Base-by-base conservation (phyloP, 2,797 vertebrate species). In the Centroberyx gerrardi region DNA sequence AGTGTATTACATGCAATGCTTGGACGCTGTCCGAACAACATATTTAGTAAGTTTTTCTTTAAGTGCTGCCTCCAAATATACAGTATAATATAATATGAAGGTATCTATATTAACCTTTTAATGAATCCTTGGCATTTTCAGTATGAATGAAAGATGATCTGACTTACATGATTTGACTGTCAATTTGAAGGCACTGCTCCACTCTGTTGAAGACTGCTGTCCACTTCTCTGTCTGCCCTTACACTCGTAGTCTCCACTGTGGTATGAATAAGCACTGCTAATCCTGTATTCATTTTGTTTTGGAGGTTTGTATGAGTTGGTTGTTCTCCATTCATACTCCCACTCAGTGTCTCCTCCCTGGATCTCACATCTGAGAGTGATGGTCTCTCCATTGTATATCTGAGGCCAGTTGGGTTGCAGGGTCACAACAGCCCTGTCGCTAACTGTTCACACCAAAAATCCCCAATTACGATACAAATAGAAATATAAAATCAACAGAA, bases 291-390 rank as follows among this genome's bases (percentile, higher is more conserved):
- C 29, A 9, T 62, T 18, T 28, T 17, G 31, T 36, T 3, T 73
- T 56, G 27, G 3, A 63, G 10, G 15, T 15, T 3, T 1, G 0
- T 3, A 0, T 5, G 9, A 18, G 6, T 1, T 27, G 15, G n/a
- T 38, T 0, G 59, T 52, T 10, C 0, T 14, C 83, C 88, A 91
- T 18, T 72, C 56, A 36, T 87, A 90, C 0, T 36, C n/a, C 85
- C 85, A 86, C 42, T 75, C n/a, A 4, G 54, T 38, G 62, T 70
- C 61, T 36, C 17, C 58, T 28, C 29, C 55, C 22, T 63, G 4
- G 3, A 86, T 76, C 7, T 70, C 46, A 80, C 87, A 90, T 22
- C 7, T 75, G 2, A 89, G n/a, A 10, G 67, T 79, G 58, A 89
- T 46, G 1, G 4, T 65, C 44, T 89, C 82, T 51, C 78, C 62